Conservation (phyloP, 2,113 vertebrate species). For the Nycticebus coucang region DNA sequence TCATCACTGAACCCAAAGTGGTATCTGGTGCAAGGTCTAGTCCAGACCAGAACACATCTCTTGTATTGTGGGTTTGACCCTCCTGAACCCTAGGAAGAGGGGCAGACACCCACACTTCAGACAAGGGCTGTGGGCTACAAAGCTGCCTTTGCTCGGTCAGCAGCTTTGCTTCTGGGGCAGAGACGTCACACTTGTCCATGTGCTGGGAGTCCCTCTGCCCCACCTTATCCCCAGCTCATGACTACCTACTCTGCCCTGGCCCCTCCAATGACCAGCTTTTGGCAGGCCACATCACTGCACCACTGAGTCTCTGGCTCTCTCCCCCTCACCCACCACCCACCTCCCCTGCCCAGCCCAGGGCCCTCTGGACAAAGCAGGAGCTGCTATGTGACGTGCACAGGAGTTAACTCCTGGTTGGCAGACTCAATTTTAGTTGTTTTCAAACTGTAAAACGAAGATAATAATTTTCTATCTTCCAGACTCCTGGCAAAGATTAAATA, state of each 20-base stretch:
- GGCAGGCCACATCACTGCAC: neutral
- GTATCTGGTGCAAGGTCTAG: neutral
- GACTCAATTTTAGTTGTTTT: neutral
- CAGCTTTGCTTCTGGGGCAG: neutral
- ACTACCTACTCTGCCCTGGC: neutral
- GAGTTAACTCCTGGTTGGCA: neutral
- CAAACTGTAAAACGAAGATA: neutral
- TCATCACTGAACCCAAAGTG: neutral
- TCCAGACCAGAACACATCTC: neutral
- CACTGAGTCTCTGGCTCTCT: neutral
- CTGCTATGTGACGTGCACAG: neutral
- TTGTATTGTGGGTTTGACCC: neutral
- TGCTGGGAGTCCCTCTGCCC: neutral
- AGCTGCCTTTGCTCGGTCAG: neutral
- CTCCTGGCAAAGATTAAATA: neutral
- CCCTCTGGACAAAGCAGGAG: neutral
- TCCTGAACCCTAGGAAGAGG: neutral
- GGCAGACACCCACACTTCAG: neutral
- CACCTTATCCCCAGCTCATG: neutral
- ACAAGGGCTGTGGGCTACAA: neutral
- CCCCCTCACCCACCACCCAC: no score
- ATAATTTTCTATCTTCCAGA: neutral
- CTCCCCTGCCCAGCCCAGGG: no score
- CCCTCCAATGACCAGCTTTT: neutral
- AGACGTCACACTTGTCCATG: neutral